phyloP scores from a whole-genome alignment of 2,113 vertebrate species.

The Lucifuga dentata region DNA sequence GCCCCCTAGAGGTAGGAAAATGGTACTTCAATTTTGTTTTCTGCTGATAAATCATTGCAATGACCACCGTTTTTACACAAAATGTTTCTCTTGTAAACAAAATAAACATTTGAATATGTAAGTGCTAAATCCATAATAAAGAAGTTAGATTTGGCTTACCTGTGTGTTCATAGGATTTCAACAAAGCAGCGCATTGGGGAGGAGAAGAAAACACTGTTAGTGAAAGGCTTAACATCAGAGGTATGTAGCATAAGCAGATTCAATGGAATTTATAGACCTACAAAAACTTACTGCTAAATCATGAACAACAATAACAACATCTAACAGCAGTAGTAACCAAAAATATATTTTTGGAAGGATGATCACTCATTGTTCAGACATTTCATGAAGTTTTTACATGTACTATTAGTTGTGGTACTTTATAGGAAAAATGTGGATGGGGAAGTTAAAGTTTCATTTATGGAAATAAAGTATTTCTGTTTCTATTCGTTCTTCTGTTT shows the following conservation, averaged over 20 bases:
- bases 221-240: not conserved
- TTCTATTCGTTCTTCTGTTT: too few species aligned
- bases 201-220: conserved; percentile 29
- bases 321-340: not conserved
- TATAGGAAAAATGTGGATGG: too few species aligned
- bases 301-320: not conserved
- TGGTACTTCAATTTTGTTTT: conserved; percentile 1
- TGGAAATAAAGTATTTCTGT: too few species aligned
- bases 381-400: too few species aligned
- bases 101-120: not conserved
- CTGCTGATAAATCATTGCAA: not conserved
- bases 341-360: too few species aligned
- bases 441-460: too few species aligned
- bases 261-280: not conserved
- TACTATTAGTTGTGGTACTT: too few species aligned
- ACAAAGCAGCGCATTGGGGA: conserved; percentile 27
- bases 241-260: not conserved
- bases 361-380: too few species aligned
- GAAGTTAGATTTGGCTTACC: conserved; percentile 68
- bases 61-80: too few species aligned
- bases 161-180: conserved; percentile 31
- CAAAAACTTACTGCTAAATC: not conserved
- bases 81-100: not conserved
- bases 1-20: conserved; percentile 77
- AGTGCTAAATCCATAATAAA: not conserved